Conservation (phyloP, 2,888 invertebrate genomes). For the Cataglyphis rosenhaueri region DNA sequence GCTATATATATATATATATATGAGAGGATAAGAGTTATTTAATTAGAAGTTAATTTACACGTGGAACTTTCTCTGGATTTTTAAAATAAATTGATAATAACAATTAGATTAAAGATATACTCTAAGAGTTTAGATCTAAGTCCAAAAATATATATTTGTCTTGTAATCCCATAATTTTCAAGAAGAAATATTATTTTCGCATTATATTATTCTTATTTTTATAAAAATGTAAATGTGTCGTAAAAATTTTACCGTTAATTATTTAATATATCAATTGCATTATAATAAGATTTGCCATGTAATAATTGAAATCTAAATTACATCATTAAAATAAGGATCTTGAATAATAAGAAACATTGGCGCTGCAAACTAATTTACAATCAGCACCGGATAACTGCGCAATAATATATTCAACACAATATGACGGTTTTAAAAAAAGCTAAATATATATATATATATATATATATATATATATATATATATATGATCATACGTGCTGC, state of each 20-base stretch:
- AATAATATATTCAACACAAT: neutral
- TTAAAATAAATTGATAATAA: neutral
- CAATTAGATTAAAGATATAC: conserved; percentile 6
- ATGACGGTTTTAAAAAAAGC: neutral
- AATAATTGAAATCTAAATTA: neutral
- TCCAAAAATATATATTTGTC: neutral
- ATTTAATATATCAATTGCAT: neutral
- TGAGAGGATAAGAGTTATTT: conserved; percentile 14
- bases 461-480: neutral
- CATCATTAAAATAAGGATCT: neutral
- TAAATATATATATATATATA: neutral
- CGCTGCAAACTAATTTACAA: neutral
- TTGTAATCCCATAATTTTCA: neutral
- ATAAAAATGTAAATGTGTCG: neutral
- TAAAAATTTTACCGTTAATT: neutral
- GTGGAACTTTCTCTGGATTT: neutral
- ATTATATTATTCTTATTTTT: neutral
- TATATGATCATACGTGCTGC: neutral
- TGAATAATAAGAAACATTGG: neutral
- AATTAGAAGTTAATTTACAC: conserved; percentile 27
- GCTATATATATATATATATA: neutral
- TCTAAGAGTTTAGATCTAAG: neutral
- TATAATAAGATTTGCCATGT: neutral
- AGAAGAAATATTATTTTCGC: neutral
- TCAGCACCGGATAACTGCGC: neutral